These are phyloP conservation scores for Chiloscyllium punctatum DNA, from an alignment of 2,797 vertebrate species.

Conservation along the genomic window DNA sequence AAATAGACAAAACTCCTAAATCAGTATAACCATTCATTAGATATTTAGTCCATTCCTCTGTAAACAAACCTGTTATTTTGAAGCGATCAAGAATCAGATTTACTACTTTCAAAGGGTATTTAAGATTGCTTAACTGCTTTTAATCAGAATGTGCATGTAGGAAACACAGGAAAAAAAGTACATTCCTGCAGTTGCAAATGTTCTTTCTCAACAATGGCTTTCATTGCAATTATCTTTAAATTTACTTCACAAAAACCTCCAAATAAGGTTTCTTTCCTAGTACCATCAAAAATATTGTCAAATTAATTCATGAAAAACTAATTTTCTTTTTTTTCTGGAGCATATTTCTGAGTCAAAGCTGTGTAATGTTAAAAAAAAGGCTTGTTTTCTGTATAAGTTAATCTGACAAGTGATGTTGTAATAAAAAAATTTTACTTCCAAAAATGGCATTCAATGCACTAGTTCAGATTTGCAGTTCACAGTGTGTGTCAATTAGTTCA, in stretches of 20 bases:
- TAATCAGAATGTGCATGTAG: not conserved
- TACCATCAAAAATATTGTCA: not conserved
- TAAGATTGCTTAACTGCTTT: not conserved
- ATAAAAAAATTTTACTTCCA: constrained; percentile 13
- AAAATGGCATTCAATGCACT: not conserved
- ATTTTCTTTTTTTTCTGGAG: not conserved
- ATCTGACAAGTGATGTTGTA: not conserved
- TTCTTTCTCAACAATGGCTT: not conserved
- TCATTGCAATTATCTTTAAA: not conserved
- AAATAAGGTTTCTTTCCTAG: not conserved
- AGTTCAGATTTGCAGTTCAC: not conserved
- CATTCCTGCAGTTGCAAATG: not conserved
- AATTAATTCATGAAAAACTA: not conserved
- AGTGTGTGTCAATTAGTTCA: not conserved
- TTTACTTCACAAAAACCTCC: not conserved
- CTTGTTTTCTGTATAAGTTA: not conserved
- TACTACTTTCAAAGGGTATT: not conserved
- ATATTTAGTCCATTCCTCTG: not conserved
- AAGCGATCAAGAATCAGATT: constrained; percentile 12
- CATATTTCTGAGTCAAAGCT: not conserved
- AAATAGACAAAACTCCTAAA: not conserved
- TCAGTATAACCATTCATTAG: not conserved
- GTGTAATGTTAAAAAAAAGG: not conserved
- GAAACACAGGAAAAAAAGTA: not conserved
- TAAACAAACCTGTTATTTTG: not conserved